Percentiles rank a stretch among this genome's conserved stretches.
These are phyloP conservation scores for Rhinogobius similis DNA, from an alignment of 2,113 vertebrate species.

Conservation along the genomic window DNA sequence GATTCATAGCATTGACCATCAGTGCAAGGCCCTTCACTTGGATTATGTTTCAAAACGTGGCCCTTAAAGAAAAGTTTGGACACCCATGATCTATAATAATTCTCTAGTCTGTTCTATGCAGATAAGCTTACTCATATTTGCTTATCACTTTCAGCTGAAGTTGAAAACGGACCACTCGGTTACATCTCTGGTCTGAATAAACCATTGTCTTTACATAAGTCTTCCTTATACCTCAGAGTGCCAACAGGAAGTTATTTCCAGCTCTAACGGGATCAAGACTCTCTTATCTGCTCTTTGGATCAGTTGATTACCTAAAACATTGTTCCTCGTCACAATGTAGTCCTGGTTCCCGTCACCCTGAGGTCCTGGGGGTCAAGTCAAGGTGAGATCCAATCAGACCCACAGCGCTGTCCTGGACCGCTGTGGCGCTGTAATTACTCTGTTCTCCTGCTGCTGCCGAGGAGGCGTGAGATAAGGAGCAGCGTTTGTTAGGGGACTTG, in stretches of 20 bases:
- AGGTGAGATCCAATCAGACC: conserved; percentile 79
- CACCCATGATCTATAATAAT: neutral
- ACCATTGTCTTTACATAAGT: conserved; percentile 13
- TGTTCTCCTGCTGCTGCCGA: conserved; percentile 22
- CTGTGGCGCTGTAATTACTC: conserved; percentile 65
- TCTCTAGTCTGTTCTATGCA: too few relatives aligned
- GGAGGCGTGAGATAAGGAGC: conserved; percentile 61
- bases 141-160: conserved; percentile 42
- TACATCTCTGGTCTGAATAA: conserved; percentile 35
- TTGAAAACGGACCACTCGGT: conserved; percentile 22
- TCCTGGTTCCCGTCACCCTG: conserved; percentile 47
- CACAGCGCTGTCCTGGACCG: conserved; percentile 45
- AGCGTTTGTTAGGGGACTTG: conserved; percentile 46
- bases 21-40: too few relatives aligned
- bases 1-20: too few relatives aligned
- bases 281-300: conserved; percentile 75
- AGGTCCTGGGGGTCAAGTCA: conserved; percentile 68
- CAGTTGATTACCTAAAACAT: conserved; percentile 77
- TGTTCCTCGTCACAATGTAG: conserved; percentile 57
- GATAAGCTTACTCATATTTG: too few relatives aligned
- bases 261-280: conserved; percentile 71
- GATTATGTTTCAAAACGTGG: too few relatives aligned
- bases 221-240: conserved; percentile 44
- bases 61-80: too few relatives aligned
- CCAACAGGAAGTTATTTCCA: conserved; percentile 66